These are phyloP conservation scores for Pristionchus maxplancki DNA, from an alignment of 2,888 invertebrate species.

Conservation along the genomic window DNA sequence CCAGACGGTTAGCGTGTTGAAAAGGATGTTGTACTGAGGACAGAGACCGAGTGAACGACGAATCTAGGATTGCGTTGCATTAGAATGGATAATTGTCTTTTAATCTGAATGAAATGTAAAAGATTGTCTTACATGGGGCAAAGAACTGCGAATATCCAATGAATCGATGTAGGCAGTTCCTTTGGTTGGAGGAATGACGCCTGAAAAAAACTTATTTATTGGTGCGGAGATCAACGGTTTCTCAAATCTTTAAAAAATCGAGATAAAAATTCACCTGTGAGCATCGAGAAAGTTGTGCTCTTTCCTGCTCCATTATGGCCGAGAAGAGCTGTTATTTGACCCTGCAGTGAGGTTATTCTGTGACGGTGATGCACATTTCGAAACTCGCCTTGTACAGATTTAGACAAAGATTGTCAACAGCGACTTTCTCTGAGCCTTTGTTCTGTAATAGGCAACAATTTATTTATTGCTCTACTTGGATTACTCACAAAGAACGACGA, in stretches of 20 bases:
- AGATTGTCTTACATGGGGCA: slow-evolving; percentile 76
- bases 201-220: slow-evolving; percentile 46
- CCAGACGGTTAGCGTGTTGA: slow-evolving; percentile 87
- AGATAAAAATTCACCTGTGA: slow-evolving; percentile 82
- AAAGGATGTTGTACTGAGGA: slow-evolving; percentile 90
- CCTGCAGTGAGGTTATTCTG: too few relatives aligned
- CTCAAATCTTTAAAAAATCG: not conserved
- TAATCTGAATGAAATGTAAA: not conserved
- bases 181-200: slow-evolving; percentile 63
- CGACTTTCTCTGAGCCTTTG: not conserved
- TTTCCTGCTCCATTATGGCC: slow-evolving; percentile 93
- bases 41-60: slow-evolving; percentile 85
- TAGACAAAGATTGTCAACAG: slow-evolving; percentile 29
- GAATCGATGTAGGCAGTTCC: slow-evolving; percentile 77
- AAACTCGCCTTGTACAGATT: slow-evolving; percentile 24
- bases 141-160: slow-evolving; percentile 82
- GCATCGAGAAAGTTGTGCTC: slow-evolving; percentile 93
- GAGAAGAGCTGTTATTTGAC: slow-evolving; percentile 83
- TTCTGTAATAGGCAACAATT: not conserved
- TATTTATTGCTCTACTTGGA: not conserved
- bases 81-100: not conserved
- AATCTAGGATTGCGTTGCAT: slow-evolving; percentile 51
- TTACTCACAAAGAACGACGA: slow-evolving; percentile 69
- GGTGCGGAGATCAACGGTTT: not conserved
- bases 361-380: too few relatives aligned